Conservation (phyloP, 2,113 vertebrate species). For the Corvus cornix region DNA sequence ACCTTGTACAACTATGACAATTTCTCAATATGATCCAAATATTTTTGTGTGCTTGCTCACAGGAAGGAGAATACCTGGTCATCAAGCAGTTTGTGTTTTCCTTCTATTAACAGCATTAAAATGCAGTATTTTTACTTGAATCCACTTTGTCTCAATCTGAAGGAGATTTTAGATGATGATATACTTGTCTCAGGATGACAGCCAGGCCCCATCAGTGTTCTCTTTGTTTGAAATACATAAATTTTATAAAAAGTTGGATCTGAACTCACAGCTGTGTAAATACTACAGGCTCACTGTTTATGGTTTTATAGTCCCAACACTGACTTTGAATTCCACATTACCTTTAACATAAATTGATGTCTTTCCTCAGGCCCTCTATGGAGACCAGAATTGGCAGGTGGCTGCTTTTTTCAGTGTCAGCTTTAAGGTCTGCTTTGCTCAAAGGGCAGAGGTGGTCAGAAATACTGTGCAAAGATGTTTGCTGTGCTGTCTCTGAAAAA, state of each 20-base stretch:
- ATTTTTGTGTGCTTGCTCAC: neutral
- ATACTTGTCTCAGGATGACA: neutral
- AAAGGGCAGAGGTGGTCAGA: neutral
- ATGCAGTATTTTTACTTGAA: neutral
- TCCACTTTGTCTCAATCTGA: neutral
- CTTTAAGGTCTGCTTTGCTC: neutral
- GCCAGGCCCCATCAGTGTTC: neutral
- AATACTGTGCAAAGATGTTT: neutral
- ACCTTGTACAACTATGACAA: neutral
- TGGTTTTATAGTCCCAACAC: neutral
- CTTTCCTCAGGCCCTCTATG: neutral
- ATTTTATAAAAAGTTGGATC: neutral
- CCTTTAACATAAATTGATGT: neutral
- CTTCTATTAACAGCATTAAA: neutral
- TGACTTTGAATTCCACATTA: constrained; percentile 6
- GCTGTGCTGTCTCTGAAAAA: neutral
- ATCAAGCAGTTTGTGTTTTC: neutral
- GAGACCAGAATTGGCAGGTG: neutral
- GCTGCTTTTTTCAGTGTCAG: neutral
- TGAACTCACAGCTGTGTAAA: constrained; percentile 27
- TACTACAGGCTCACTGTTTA: neutral
- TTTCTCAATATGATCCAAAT: neutral
- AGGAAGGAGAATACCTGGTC: neutral
- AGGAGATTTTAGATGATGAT: neutral
- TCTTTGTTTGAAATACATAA: constrained; percentile 1